Evolutionary conservation across 2,113 vertebrate species (phyloP), one percentile per base, ranked within the genome.

Genomic region (Bagarius yarrelli): DNA sequence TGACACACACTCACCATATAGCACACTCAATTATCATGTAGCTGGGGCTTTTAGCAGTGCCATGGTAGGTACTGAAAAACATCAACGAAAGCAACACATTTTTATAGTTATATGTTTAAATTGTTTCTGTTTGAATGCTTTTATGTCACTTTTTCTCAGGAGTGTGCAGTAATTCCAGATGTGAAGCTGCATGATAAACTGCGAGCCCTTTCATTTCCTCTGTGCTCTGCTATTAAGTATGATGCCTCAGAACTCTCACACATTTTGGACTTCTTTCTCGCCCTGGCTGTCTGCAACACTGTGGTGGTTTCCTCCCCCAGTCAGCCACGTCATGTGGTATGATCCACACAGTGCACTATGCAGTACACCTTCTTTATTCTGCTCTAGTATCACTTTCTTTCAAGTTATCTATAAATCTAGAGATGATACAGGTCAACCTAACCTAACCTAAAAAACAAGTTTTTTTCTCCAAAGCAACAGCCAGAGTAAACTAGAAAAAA

Each of bases 221-320:
- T 0, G 86, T 16, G 18, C 61, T 81, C 78, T 70, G 53, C 18
- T 30, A 71, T 81, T 13, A 53, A n/a, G 0, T 87, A 88, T n/a
- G 89, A 36, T 52, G 69, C 66, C 61, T 32, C 40, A 74, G 97
- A 98, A 83, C 86, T 89, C 16, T 84, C 88, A 50, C 94, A 92
- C 76, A 94, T 98, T 72, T n/a, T 92, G 0, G 97, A 99, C 85
- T 99, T 99, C 88, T 97, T 99, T 84, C 91, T 98, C 40, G 96
- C 97, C n/a, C n/a, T 99, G 82, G 93, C 95, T 3, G 88, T 97
- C 81, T 99, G 97, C 82, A 99, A 99, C 86, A 98, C 94, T 0
- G 97, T 99, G 18, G 94, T 99, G 76, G 97, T 99, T 71, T 98
- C 96, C 76, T 92, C 90, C 0, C n/a, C 95, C 18, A 91, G 84